Base-by-base conservation (phyloP, 2,113 vertebrate species). In the Phrynocephalus versicolor region DNA sequence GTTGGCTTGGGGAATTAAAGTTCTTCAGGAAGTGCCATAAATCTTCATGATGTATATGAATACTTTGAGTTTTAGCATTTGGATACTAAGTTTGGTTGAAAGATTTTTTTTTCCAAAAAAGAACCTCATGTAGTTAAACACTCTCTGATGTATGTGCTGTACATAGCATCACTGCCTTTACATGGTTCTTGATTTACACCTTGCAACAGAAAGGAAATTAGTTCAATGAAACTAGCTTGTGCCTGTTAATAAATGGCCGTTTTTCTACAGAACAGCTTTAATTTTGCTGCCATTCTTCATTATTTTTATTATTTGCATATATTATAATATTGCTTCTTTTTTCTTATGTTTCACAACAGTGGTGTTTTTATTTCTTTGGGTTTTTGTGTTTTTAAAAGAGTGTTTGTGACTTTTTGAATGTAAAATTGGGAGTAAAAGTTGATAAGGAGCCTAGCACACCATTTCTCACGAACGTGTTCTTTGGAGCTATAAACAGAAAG, bases 21-120 rank as follows among this genome's bases (percentile, higher is more conserved):
- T 71, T 87, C 23, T 2, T 84, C 65, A 82, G 14, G 67, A 88
- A 65, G 33, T 84, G 57, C 79, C 81, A 73, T 81, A 92, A 90
- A 88, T 84, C 64, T 76, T 30, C 9, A 77, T 87, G 72, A 58
- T 74, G 58, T 87, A 82, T 65, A 83, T 79, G 2, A 88, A 39
- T 6, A 45, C 3, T 76, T 65, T 76, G 58, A 0, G 0, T 78
- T 88, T 76, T 88, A 88, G 65, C 4, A 39, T 88, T 87, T 84
- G 65, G 67, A 23, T 81, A 3, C 86, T 88, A 85, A 35, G 35
- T 82, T 88, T 86, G n/a, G 21, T 13, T 9, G 58, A 16, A 45
- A n/a, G 30, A 37, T 82, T 23, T 71, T 33, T 84, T 67, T 37
- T 58, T 72, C 2, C 1, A n/a, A 15, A 51, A 23, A 67, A 27